Percentiles rank a stretch among this genome's conserved stretches.
Evolutionary conservation across 2,797 vertebrate species (phyloP).

Genomic region (Megaceryle alcyon): DNA sequence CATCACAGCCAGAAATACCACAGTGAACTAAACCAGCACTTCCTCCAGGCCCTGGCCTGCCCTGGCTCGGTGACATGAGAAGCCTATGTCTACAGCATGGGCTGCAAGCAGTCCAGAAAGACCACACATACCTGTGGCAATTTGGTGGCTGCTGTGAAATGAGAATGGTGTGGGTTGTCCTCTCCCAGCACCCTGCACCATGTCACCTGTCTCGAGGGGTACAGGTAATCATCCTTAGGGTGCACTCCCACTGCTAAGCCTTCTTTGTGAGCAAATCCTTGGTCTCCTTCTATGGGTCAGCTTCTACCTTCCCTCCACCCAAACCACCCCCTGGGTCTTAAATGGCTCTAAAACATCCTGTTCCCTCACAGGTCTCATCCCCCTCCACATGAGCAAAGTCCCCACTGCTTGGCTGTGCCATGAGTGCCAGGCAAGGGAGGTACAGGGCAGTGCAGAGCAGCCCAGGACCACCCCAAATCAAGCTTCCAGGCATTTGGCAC

Average conservation of each 20-base stretch:
- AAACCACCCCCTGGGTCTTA: neutral
- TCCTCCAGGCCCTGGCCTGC: neutral
- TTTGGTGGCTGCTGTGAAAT: fast-evolving
- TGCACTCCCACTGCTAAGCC: fast-evolving
- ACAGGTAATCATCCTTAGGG: fast-evolving
- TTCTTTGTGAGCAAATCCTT: fast-evolving
- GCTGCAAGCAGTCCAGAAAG: neutral
- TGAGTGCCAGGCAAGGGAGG: neutral
- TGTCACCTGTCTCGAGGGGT: fast-evolving
- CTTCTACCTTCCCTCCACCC: neutral
- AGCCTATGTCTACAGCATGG: neutral
- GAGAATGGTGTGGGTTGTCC: neutral
- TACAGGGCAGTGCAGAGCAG: neutral
- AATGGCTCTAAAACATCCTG: neutral
- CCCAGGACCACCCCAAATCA: neutral
- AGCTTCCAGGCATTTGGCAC: neutral
- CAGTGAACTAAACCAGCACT: neutral
- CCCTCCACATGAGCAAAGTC: fast-evolving
- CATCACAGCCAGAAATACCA: neutral
- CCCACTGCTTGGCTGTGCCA: fast-evolving
- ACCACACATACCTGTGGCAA: fast-evolving
- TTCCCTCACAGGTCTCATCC: too few species aligned
- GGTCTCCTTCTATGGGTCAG: neutral
- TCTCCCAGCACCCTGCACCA: fast-evolving
- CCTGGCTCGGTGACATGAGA: fast-evolving